A percentile compares a stretch with the other conserved stretches of the same genome.
phyloP scores from a whole-genome alignment of 2,888 invertebrate species.

The Andrena camellia region DNA sequence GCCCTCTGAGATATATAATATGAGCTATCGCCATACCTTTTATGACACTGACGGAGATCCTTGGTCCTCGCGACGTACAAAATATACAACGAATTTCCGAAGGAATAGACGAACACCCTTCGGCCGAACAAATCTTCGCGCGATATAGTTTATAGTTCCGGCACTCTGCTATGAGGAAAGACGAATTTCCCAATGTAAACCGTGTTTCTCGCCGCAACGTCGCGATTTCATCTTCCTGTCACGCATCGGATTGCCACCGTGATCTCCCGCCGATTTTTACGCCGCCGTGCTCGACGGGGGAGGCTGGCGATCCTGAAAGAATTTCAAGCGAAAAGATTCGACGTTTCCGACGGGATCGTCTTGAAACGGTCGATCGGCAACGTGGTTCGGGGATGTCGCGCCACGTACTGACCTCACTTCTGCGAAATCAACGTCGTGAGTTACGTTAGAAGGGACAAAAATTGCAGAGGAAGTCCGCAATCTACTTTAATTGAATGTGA shows the following conservation, averaged over 20 bases:
- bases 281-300: not conserved
- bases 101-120: not conserved
- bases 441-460: not conserved
- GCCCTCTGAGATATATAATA: not conserved
- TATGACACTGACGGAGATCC: not conserved
- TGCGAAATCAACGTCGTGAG: not conserved
- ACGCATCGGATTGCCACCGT: constrained; percentile 9
- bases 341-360: constrained; percentile 17
- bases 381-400: not conserved
- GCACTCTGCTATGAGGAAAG: constrained; percentile 14
- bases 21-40: constrained; percentile 23
- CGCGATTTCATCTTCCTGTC: constrained; percentile 44
- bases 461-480: not conserved
- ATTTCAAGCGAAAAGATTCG: constrained; percentile 48
- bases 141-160: not conserved
- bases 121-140: not conserved
- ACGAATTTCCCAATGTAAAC: constrained; percentile 9
- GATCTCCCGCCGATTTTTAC: not conserved
- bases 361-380: not conserved
- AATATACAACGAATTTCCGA: not conserved
- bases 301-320: constrained; percentile 38
- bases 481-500: constrained; percentile 12
- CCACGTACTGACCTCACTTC: not conserved
- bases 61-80: not conserved
- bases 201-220: constrained; percentile 1